Percentiles rank a stretch among this genome's conserved stretches.
These are phyloP conservation scores for Clitarchus hookeri DNA, from an alignment of 2,888 invertebrate genomes.

Conservation along the genomic window DNA sequence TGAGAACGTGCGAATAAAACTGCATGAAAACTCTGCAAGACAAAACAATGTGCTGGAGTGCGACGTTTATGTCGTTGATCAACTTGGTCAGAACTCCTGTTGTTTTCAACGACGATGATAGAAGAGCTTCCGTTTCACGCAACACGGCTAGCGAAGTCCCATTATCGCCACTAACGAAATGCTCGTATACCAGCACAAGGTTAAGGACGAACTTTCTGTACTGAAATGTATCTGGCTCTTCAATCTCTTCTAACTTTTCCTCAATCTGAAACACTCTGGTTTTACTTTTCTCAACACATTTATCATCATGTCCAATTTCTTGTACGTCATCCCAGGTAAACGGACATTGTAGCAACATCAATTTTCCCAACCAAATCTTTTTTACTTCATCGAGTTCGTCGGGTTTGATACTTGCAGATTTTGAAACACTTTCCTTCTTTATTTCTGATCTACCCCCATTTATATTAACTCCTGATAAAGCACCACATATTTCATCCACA, in stretches of 20 bases:
- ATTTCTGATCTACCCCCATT: background rate
- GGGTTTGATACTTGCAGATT: background rate
- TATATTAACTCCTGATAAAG: background rate
- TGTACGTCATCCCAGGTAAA: constrained; percentile 29
- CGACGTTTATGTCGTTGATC: background rate
- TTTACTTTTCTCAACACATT: background rate
- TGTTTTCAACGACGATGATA: background rate
- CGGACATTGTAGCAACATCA: constrained; percentile 30
- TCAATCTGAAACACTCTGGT: background rate
- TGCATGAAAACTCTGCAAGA: constrained; percentile 25
- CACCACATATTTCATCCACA: background rate
- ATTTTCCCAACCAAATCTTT: background rate
- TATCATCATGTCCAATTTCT: background rate
- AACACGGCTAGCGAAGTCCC: background rate
- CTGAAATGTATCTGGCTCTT: constrained; percentile 26
- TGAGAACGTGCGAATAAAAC: background rate
- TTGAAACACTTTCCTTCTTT: background rate
- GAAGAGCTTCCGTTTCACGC: background rate
- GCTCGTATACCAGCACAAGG: constrained; percentile 31
- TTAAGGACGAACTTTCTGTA: constrained; percentile 26
- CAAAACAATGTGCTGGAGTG: constrained; percentile 25
- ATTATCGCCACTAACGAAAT: background rate
- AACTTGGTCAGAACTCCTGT: background rate
- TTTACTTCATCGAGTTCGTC: background rate
- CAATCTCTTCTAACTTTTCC: constrained; percentile 23